Base-by-base conservation (phyloP, 2,888 invertebrate species). In the Mactromeris polynyma region DNA sequence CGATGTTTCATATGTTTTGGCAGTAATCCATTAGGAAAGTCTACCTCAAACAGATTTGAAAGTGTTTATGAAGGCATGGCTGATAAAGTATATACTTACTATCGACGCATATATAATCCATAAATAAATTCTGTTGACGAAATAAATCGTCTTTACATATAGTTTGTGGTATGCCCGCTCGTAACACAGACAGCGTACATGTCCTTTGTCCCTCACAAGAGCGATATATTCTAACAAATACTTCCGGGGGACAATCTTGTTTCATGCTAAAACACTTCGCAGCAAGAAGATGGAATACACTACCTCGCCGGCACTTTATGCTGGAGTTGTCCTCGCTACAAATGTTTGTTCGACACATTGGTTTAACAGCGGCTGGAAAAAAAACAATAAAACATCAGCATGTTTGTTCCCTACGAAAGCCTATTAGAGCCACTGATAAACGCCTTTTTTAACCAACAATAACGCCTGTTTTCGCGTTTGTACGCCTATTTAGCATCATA, bases 71-170 rank as follows among this genome's bases (percentile, higher is more conserved):
- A n/a, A n/a, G 42, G 21, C 17, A n/a, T 42, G 46, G 7, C 9
- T 7, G 33, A 77, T 11, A 77, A 4, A 3, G 17, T 46, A 21
- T 21, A 26, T 46, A 88, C 91, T 91, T 91, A 94, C 94, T 88
- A 40, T 92, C 92, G 11, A 94, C 81, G 87, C 94, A 94, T 9
- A 93, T 92, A 85, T 92, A 93, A 82, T 94, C 94, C 88, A 93
- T 90, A 69, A 93, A 91, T 4, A 94, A 69, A 82, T 93, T 93
- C 6, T 88, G 88, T 38, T 92, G 88, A 42, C 85, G 85, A 19
- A 87, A 86, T 51, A 88, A 86, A 31, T 69, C 42, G 21, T 87
- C 83, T 6, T 87, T 42, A 81, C 94, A 94, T 3, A 87, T 88
- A 42, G 33, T 77, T 6, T 81, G 80, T n/a, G 90, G 92, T 38